These are phyloP conservation scores for Gallinago nigripennis DNA, from an alignment of 2,797 vertebrate species.

Conservation along the genomic window DNA sequence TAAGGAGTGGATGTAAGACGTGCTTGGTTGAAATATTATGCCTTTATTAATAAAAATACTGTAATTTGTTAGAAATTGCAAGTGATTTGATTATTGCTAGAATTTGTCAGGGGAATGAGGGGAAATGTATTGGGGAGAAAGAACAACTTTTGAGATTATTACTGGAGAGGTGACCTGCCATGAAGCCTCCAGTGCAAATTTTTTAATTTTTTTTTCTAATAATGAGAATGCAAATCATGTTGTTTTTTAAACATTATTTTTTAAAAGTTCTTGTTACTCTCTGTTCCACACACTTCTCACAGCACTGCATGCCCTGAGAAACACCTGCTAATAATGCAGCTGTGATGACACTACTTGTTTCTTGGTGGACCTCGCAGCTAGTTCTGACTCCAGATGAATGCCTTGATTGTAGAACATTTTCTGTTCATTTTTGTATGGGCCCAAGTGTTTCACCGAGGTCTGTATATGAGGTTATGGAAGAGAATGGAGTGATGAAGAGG, in stretches of 20 bases:
- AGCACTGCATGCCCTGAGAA: background rate
- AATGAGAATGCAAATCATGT: background rate
- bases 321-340: constrained; percentile 5
- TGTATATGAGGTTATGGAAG: background rate
- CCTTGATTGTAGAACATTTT: constrained; percentile 13
- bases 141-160: background rate
- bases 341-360: constrained; percentile 5
- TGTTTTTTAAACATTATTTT: background rate
- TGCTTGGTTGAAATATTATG: background rate
- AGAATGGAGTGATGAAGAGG: background rate
- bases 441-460: background rate
- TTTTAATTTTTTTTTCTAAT: background rate
- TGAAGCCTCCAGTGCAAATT: background rate
- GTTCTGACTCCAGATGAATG: background rate
- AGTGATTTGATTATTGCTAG: background rate
- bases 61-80: background rate
- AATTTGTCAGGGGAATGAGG: background rate
- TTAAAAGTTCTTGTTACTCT: background rate
- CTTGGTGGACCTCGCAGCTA: background rate
- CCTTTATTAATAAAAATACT: background rate
- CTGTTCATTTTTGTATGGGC: background rate
- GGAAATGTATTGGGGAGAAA: rapidly evolving
- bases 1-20: background rate
- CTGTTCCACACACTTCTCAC: background rate
- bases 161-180: background rate